Evolutionary conservation across 2,797 vertebrate species (phyloP).

Genomic region (Sorex maritimensis): DNA sequence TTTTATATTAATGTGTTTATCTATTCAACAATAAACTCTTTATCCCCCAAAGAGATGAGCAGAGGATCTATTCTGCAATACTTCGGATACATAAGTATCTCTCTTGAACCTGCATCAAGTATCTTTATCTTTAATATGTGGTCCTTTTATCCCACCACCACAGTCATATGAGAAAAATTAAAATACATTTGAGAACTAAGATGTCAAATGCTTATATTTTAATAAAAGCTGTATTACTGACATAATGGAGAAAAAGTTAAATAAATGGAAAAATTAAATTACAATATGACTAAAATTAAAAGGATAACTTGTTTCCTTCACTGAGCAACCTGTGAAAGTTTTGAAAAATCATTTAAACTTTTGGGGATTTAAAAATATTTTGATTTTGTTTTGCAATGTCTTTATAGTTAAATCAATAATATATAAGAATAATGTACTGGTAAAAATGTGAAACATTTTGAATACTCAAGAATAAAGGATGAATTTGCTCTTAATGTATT

Average conservation of each 20-base stretch:
- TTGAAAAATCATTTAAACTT: not conserved
- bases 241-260: not conserved
- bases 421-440: not conserved
- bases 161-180: constrained; percentile 17
- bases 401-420: not conserved
- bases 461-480: not conserved
- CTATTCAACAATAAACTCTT: constrained; percentile 49
- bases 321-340: too few species aligned
- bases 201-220: constrained; percentile 34
- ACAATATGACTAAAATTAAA: constrained; percentile 30
- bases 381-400: too few species aligned
- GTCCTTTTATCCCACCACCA: not conserved
- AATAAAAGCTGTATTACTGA: constrained; percentile 25
- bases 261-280: constrained; percentile 37
- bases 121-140: not conserved
- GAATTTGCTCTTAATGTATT: not conserved
- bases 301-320: not conserved
- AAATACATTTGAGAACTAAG: not conserved
- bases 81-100: not conserved
- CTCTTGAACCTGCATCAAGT: not conserved
- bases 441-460: not conserved
- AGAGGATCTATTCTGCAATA: not conserved
- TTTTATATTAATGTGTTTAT: constrained; percentile 35
- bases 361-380: too few species aligned
- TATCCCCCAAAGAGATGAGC: not conserved